A percentile compares a stretch with the other conserved stretches of the same genome.
Conservation (phyloP, 37 sponge, comb jelly and placozoan species). For the Amphimedon queenslandica region DNA sequence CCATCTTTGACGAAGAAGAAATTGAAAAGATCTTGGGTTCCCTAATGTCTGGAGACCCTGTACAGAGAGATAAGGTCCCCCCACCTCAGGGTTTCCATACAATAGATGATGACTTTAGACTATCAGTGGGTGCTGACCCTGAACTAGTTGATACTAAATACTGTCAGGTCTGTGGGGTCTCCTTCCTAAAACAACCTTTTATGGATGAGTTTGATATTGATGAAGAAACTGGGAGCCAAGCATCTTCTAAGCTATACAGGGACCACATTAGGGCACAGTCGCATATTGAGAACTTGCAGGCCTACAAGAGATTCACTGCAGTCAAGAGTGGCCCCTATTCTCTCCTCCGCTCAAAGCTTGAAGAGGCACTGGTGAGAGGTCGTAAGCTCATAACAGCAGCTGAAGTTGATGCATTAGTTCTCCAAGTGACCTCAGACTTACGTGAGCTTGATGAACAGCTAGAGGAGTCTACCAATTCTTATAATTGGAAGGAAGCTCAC, state of each 20-base stretch:
- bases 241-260: not conserved
- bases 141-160: not conserved
- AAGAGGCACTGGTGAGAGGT: not conserved
- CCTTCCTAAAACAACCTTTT: not conserved
- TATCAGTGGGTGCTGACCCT: not conserved
- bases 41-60: not conserved
- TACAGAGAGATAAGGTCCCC: not conserved
- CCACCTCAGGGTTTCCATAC: too few species aligned
- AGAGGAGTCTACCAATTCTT: not conserved
- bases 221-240: not conserved
- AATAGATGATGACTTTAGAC: not conserved
- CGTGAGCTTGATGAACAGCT: not conserved
- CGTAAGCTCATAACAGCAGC: not conserved
- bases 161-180: slow-evolving; percentile 2
- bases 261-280: not conserved
- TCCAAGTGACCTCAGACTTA: not conserved
- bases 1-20: not conserved
- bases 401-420: not conserved
- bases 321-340: not conserved
- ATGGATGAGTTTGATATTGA: not conserved
- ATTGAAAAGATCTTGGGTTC: not conserved
- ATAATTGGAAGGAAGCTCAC: not conserved
- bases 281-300: not conserved
- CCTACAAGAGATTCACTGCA: not conserved
- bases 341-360: not conserved